phyloP scores from a whole-genome alignment of 2,113 vertebrate species.

The Hyperopisus bebe region DNA sequence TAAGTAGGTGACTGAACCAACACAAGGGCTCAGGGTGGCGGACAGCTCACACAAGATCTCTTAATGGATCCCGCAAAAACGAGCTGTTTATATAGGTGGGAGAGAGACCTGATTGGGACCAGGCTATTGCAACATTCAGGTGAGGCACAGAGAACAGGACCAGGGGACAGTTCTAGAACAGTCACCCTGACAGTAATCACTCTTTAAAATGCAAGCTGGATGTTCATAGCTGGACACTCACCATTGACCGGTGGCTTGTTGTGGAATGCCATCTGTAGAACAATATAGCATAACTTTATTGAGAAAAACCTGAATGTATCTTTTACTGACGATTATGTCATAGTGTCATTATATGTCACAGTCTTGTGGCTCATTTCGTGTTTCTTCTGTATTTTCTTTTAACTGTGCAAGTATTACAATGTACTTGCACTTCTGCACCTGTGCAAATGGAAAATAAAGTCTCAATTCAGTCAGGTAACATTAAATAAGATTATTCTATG shows the following conservation, averaged over 20 bases:
- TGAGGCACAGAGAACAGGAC: neutral
- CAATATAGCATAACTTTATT: neutral
- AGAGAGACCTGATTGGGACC: neutral
- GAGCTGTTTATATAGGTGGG: neutral
- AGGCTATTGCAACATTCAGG: neutral
- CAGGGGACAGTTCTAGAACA: neutral
- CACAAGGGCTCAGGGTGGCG: neutral
- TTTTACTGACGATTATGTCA: neutral
- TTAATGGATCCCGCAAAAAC: neutral
- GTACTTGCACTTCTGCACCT: neutral
- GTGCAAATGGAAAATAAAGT: neutral
- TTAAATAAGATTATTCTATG: too few species aligned
- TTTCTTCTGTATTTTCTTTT: neutral
- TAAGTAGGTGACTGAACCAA: neutral
- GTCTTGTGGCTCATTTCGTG: neutral
- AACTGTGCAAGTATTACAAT: neutral
- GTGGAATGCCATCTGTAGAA: neutral
- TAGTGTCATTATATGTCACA: neutral
- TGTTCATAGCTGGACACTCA: neutral
- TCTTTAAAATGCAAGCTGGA: neutral
- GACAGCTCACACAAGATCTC: neutral
- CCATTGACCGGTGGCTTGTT: neutral
- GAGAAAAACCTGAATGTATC: neutral
- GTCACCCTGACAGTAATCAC: neutral
- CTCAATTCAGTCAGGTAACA: too few species aligned